Evolutionary conservation across 2,113 vertebrate genomes (phyloP).

Genomic region (Paedocypris sp.): DNA sequence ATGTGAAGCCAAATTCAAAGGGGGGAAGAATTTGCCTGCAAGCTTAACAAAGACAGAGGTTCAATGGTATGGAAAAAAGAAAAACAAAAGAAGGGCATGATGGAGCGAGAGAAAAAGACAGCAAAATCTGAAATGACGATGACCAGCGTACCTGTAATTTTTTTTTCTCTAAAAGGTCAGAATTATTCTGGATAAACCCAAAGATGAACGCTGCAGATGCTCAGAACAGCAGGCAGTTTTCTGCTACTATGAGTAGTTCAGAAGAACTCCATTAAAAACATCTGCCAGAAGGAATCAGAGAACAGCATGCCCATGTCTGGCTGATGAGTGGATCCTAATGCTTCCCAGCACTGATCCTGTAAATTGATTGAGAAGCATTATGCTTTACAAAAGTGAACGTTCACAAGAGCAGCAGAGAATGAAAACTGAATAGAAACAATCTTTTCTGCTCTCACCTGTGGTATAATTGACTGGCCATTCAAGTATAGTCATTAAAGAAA

Average conservation of each 20-base stretch:
- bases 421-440: too few species aligned
- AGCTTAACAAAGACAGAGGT: conserved; percentile 80
- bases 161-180: conserved; percentile 94
- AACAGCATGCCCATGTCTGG: too few species aligned
- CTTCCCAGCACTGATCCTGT: too few species aligned
- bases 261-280: conserved; percentile 89
- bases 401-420: too few species aligned
- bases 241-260: conserved; percentile 94
- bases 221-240: conserved; percentile 95
- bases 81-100: conserved; percentile 48
- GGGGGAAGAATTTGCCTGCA: conserved; percentile 78
- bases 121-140: conserved; percentile 49
- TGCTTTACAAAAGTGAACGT: too few species aligned
- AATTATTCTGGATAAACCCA: conserved; percentile 84
- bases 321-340: too few species aligned
- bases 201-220: conserved; percentile 81
- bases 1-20: conserved; percentile 84
- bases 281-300: conserved; percentile 97
- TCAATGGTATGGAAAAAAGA: conserved; percentile 73
- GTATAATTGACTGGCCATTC: too few species aligned
- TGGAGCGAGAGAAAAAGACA: conserved; percentile 44
- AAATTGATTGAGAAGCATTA: too few species aligned
- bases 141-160: conserved; percentile 85
- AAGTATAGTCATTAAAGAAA: too few species aligned
- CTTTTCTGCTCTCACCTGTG: too few species aligned